Percentiles rank a stretch among this genome's conserved stretches.
phyloP scores from a whole-genome alignment of 2,797 vertebrate genomes.

The Peromyscus eremicus region DNA sequence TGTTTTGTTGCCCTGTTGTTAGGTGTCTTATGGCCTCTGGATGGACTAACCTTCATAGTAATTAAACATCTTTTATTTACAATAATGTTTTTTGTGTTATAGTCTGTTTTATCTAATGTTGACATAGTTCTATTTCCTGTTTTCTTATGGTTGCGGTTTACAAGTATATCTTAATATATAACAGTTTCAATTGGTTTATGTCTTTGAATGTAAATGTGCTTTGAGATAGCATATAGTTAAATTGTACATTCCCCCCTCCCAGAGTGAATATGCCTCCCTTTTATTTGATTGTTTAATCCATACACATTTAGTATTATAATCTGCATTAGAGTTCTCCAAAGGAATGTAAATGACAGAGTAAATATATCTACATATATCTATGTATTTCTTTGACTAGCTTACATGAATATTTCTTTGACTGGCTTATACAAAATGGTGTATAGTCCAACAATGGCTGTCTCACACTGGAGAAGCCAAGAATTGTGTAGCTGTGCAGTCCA shows the following conservation, averaged over 20 bases:
- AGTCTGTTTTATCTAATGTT: neutral
- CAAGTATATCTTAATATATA: neutral
- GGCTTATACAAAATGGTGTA: neutral
- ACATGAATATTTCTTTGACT: neutral
- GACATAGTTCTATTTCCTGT: neutral
- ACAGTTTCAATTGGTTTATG: neutral
- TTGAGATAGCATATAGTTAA: neutral
- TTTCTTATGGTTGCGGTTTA: neutral
- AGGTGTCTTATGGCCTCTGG: neutral
- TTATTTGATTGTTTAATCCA: conserved; percentile 1
- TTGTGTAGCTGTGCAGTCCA: neutral
- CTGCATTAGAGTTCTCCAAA: neutral
- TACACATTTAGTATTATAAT: neutral
- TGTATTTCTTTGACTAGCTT: neutral
- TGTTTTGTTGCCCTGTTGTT: neutral
- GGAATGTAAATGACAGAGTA: neutral
- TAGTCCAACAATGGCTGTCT: neutral
- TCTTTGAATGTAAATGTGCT: conserved; percentile 26
- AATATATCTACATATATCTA: neutral
- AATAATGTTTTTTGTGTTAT: neutral
- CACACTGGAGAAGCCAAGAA: neutral
- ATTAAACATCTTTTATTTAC: neutral
- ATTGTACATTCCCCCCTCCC: neutral
- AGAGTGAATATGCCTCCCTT: neutral
- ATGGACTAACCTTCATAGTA: neutral